phyloP scores from a whole-genome alignment of 2,113 vertebrate genomes.

The Martes martes region DNA sequence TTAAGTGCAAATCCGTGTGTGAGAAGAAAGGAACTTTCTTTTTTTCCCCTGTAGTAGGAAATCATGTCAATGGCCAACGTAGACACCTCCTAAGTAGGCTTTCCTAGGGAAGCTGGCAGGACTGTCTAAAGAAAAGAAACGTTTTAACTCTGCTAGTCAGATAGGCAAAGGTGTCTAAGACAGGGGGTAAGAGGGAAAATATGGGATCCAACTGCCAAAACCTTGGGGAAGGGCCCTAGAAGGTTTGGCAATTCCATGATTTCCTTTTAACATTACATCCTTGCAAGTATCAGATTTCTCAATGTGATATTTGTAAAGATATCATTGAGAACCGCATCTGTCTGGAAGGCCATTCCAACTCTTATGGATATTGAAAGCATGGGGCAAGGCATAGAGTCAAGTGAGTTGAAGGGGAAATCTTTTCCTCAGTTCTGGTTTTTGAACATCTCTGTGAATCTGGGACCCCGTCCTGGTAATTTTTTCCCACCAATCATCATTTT shows the following conservation, averaged over 20 bases:
- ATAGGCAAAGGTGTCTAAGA: not conserved
- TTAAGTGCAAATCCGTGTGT: not conserved
- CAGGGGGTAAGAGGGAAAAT: not conserved
- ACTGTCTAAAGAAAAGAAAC: not conserved
- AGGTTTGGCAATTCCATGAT: not conserved
- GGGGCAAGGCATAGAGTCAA: not conserved
- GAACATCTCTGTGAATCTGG: not conserved
- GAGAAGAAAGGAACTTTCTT: conserved; percentile 16
- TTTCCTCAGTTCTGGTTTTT: not conserved
- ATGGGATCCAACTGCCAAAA: not conserved
- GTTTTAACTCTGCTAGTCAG: conserved; percentile 3
- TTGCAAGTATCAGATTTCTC: not conserved
- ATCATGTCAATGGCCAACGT: not conserved
- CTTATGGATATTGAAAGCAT: not conserved
- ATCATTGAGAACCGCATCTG: not conserved
- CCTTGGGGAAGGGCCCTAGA: not conserved
- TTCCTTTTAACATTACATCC: not conserved
- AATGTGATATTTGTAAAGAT: not conserved
- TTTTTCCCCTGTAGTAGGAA: not conserved
- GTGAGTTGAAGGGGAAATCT: not conserved
- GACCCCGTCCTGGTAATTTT: not conserved
- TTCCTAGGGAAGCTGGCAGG: not conserved
- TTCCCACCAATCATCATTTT: not conserved
- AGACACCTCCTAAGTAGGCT: not conserved
- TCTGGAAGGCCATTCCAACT: not conserved